phyloP scores from a whole-genome alignment of 1,140 invertebrate genomes.

The Berghia stephanieae region DNA sequence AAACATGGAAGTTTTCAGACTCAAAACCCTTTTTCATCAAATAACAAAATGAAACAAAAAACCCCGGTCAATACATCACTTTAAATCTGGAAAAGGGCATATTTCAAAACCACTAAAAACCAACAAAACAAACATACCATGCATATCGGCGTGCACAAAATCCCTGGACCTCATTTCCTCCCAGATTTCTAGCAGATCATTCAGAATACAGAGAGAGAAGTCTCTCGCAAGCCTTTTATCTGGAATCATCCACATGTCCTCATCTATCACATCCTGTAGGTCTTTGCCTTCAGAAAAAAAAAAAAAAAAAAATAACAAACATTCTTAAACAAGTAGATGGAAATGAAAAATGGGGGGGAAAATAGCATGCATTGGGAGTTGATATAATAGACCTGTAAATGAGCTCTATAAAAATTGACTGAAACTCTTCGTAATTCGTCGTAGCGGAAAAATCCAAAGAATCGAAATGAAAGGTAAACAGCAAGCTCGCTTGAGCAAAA shows the following conservation, averaged over 20 bases:
- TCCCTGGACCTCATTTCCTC: not conserved
- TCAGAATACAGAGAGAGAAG: conserved; percentile 11
- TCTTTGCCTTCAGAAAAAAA: not conserved
- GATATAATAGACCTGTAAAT: too few species aligned
- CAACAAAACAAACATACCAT: conserved; percentile 1
- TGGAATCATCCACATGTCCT: not conserved
- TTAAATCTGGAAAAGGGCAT: not conserved
- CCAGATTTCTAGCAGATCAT: not conserved
- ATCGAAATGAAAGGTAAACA: too few species aligned
- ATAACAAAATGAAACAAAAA: not conserved
- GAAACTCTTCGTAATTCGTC: too few species aligned
- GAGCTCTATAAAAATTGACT: too few species aligned
- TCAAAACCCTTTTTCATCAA: not conserved
- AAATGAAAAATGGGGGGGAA: too few species aligned
- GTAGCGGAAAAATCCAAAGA: too few species aligned
- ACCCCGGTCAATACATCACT: not conserved
- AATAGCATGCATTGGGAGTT: too few species aligned
- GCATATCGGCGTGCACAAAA: conserved; percentile 12
- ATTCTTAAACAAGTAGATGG: too few species aligned
- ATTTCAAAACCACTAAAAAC: not conserved
- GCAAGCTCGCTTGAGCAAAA: too few species aligned
- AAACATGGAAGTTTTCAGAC: not conserved
- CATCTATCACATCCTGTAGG: not conserved
- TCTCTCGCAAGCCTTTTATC: not conserved
- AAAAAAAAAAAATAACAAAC: not conserved